Evolutionary conservation across 2,113 vertebrate species (phyloP).

Genomic region (Cyprinodon tularosa): DNA sequence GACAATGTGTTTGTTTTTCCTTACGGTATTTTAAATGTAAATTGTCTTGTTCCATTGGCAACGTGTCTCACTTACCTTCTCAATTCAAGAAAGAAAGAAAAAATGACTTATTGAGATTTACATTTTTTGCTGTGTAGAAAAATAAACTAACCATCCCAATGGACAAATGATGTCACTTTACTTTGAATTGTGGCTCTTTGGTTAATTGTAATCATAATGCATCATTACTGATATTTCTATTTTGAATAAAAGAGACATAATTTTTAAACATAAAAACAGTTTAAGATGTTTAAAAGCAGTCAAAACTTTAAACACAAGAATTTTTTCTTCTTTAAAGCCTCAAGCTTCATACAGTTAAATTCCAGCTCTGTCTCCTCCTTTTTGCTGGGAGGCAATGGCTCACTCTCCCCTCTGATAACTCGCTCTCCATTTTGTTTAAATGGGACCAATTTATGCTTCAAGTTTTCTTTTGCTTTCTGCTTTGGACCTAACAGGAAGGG

Average conservation of each 20-base stretch:
- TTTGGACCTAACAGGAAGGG: not conserved
- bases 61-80: too few species aligned
- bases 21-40: too few species aligned
- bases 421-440: not conserved
- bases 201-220: not conserved
- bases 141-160: not conserved
- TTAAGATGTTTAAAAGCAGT: not conserved
- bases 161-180: not conserved
- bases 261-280: not conserved
- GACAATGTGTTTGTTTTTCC: too few species aligned
- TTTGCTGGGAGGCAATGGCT: not conserved
- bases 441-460: not conserved
- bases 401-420: not conserved
- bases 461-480: not conserved
- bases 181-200: not conserved
- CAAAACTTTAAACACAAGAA: not conserved
- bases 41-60: too few species aligned
- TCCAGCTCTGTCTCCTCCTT: not conserved
- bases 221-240: not conserved
- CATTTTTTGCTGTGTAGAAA: not conserved
- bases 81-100: too few species aligned
- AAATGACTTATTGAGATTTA: too few species aligned
- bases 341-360: not conserved
- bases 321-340: not conserved
- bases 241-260: not conserved